Conservation (phyloP, 2,888 invertebrate species). For the Eudasyphora cyanicolor region DNA sequence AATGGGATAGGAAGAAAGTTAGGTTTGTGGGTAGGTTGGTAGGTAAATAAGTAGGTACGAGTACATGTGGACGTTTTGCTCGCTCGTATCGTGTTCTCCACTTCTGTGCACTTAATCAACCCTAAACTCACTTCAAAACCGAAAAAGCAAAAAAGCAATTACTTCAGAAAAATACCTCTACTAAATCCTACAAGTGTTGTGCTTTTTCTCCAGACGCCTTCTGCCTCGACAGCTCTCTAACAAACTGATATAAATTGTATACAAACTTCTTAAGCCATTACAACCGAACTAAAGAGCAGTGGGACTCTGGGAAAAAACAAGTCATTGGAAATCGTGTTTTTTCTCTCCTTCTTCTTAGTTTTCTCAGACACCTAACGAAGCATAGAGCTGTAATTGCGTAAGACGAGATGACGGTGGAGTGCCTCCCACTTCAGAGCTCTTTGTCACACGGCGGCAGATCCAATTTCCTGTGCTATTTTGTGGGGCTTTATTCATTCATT, state of each 20-base stretch:
- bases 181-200: slow-evolving; percentile 39
- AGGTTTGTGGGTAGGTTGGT: too few relatives aligned
- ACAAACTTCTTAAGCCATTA: slow-evolving; percentile 39
- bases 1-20: too few relatives aligned
- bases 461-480: slow-evolving; percentile 36
- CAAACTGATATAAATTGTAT: slow-evolving; percentile 30
- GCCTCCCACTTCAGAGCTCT: not conserved
- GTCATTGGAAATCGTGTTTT: slow-evolving; percentile 33
- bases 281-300: slow-evolving; percentile 25
- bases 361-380: slow-evolving; percentile 47
- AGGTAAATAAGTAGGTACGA: not conserved
- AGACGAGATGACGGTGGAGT: not conserved
- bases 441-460: slow-evolving; percentile 19
- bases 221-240: slow-evolving; percentile 5
- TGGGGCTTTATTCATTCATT: slow-evolving; percentile 33
- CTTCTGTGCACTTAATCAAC: slow-evolving; percentile 38
- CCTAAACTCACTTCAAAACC: slow-evolving; percentile 48
- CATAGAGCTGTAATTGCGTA: slow-evolving; percentile 42
- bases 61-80: not conserved
- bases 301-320: not conserved
- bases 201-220: not conserved
- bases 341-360: too few relatives aligned
- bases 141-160: slow-evolving; percentile 44
- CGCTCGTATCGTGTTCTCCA: not conserved
- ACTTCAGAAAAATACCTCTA: slow-evolving; percentile 32